Conservation (phyloP, 2,113 vertebrate genomes). For the Egretta garzetta region DNA sequence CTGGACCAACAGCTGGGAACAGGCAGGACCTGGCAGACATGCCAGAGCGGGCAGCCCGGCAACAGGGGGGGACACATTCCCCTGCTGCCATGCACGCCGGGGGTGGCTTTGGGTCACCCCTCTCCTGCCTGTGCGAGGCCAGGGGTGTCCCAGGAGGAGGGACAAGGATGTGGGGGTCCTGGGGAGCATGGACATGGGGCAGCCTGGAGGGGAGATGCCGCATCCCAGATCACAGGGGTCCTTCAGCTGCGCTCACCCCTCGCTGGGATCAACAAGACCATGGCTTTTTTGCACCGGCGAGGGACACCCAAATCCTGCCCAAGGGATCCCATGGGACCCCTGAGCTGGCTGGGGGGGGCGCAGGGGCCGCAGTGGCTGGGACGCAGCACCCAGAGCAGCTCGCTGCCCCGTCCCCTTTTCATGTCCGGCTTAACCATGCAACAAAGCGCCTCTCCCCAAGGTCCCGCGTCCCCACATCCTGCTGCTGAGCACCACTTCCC, state of each 20-base stretch:
- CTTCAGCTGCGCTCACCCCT: not conserved
- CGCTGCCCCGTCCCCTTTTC: not conserved
- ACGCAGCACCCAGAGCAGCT: not conserved
- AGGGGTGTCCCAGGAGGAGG: not conserved
- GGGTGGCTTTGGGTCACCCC: not conserved
- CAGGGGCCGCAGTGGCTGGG: accelerated
- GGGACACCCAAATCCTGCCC: not conserved
- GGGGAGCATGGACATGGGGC: not conserved
- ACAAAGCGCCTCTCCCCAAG: not conserved
- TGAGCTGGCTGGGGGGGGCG: accelerated
- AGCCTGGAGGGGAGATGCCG: accelerated
- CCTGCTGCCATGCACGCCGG: not conserved
- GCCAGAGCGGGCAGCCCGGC: accelerated
- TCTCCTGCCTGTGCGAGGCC: accelerated
- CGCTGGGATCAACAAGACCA: accelerated
- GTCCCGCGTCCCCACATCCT: not conserved
- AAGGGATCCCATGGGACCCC: not conserved
- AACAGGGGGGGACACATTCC: accelerated
- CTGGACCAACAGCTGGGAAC: not conserved
- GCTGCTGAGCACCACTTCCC: not conserved
- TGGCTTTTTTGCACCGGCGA: accelerated
- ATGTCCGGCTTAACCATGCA: not conserved
- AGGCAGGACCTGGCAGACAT: not conserved
- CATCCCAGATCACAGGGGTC: accelerated
- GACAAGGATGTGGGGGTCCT: not conserved